Percentiles rank a stretch among this genome's conserved stretches.
Conservation (phyloP, 1,140 invertebrate species). For the Drosophila pandora region DNA sequence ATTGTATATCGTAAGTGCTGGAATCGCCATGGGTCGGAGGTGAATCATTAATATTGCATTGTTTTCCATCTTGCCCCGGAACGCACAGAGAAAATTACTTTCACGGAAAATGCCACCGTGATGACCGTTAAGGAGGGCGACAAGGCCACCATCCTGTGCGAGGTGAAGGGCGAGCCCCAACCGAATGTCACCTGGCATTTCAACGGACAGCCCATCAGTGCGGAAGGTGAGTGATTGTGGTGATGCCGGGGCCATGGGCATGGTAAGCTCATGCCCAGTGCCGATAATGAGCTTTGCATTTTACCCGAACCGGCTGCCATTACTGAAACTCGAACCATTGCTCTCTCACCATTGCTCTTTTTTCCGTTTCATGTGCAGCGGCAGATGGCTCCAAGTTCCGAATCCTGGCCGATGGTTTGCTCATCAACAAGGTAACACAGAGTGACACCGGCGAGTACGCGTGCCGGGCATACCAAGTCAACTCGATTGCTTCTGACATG, state of each 20-base stretch:
- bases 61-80: slow-evolving; percentile 44
- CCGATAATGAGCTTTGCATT: slow-evolving; percentile 65
- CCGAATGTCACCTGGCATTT: slow-evolving; percentile 84
- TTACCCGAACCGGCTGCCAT: slow-evolving; percentile 7
- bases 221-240: slow-evolving; percentile 62
- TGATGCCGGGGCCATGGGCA: background rate
- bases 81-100: slow-evolving; percentile 83
- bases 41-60: slow-evolving; percentile 75
- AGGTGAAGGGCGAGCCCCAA: slow-evolving; percentile 85
- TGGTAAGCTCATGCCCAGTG: background rate
- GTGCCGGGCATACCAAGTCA: slow-evolving; percentile 85
- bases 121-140: slow-evolving; percentile 84
- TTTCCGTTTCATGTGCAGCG: slow-evolving; percentile 26
- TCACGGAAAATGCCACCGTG: slow-evolving; percentile 84
- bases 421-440: slow-evolving; percentile 84
- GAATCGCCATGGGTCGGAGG: slow-evolving; percentile 17
- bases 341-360: slow-evolving; percentile 8
- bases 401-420: slow-evolving; percentile 84
- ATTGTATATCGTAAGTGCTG: slow-evolving; percentile 83
- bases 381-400: slow-evolving; percentile 79
- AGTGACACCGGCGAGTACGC: slow-evolving; percentile 85
- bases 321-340: background rate
- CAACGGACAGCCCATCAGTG: slow-evolving; percentile 81
- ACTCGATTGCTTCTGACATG: slow-evolving; percentile 83
- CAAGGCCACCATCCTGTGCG: slow-evolving; percentile 84